Evolutionary conservation across 2,797 vertebrate species (phyloP).

Genomic region (Crocidura indochinensis): DNA sequence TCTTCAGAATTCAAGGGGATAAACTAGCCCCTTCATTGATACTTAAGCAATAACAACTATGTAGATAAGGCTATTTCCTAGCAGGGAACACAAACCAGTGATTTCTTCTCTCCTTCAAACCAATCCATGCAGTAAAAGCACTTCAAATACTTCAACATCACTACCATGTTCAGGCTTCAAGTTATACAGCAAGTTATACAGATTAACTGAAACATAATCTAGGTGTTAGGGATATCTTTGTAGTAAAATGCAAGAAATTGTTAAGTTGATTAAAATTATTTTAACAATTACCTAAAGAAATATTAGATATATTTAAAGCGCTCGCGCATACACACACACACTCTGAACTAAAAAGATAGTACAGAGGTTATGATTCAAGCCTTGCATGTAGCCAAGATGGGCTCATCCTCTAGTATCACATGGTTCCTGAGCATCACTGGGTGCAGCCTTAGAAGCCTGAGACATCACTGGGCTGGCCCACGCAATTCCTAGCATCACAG

Average conservation of each 20-base stretch:
- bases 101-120: slow-evolving; percentile 49
- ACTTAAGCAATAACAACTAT: neutral
- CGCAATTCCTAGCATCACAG: neutral
- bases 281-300: slow-evolving; percentile 53
- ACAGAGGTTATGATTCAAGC: neutral
- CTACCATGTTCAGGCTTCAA: neutral
- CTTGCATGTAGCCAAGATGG: neutral
- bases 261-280: neutral
- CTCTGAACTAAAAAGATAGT: neutral
- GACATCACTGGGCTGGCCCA: neutral
- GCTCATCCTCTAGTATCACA: no score
- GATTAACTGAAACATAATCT: slow-evolving; percentile 27
- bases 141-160: neutral
- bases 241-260: slow-evolving; percentile 17
- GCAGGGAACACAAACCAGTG: neutral
- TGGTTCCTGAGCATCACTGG: no score
- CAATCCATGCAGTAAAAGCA: neutral
- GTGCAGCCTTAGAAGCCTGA: no score
- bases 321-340: no score
- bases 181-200: slow-evolving; percentile 24
- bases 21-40: neutral
- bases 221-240: neutral
- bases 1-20: neutral
- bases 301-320: neutral
- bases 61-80: neutral